A percentile compares a stretch with the other conserved stretches of the same genome.
phyloP scores from a whole-genome alignment of 2,888 invertebrate genomes.

The Argyra leucocephala region DNA sequence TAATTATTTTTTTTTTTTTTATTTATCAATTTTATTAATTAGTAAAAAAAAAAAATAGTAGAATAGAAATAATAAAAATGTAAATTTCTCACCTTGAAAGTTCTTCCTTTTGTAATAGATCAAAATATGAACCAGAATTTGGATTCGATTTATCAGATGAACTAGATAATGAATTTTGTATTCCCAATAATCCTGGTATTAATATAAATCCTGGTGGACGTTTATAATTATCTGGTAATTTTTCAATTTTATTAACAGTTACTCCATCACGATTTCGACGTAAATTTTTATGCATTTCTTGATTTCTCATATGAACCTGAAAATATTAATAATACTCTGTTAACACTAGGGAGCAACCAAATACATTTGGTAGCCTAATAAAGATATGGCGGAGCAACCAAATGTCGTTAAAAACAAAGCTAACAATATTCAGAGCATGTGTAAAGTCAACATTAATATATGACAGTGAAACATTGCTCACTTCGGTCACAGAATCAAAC shows the following conservation, averaged over 20 bases:
- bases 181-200: conserved; percentile 42
- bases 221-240: conserved; percentile 50
- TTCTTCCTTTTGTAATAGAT: conserved; percentile 38
- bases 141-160: conserved; percentile 1
- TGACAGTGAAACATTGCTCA: too few relatives aligned
- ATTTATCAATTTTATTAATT: background rate
- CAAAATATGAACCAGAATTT: conserved; percentile 30
- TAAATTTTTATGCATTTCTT: conserved; percentile 56
- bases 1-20: background rate
- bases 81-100: conserved; percentile 42
- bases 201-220: conserved; percentile 55
- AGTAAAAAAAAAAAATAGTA: background rate
- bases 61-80: conserved; percentile 12
- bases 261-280: conserved; percentile 55
- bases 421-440: too few relatives aligned
- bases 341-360: too few relatives aligned
- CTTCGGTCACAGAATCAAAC: too few relatives aligned
- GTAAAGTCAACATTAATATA: too few relatives aligned
- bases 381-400: too few relatives aligned
- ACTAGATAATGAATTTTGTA: background rate
- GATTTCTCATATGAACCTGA: conserved; percentile 57
- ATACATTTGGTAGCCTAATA: too few relatives aligned
- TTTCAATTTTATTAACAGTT: conserved; percentile 47
- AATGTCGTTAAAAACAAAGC: too few relatives aligned
- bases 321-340: too few relatives aligned